Evolutionary conservation across 2,888 invertebrate species (phyloP).

Genomic region (Pseudolycoriella hygida): DNA sequence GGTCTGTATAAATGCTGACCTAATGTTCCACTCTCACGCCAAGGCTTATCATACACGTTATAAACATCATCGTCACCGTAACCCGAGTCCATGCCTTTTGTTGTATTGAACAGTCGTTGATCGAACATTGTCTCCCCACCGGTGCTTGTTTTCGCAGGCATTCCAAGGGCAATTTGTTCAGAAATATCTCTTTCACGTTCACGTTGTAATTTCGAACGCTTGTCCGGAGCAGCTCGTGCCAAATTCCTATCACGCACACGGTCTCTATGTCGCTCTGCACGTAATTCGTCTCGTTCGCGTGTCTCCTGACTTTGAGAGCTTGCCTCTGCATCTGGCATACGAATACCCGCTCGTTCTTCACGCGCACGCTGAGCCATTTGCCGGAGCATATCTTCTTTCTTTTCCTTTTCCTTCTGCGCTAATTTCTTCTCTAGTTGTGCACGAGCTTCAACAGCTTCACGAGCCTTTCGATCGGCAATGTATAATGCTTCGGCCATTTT

Average conservation of each 20-base stretch:
- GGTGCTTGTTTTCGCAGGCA: conserved; percentile 63
- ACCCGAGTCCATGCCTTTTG: conserved; percentile 76
- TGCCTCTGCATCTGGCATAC: conserved; percentile 26
- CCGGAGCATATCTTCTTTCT: conserved; percentile 87
- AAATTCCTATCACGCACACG: conserved; percentile 85
- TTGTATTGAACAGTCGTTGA: conserved; percentile 87
- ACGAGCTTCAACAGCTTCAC: conserved; percentile 93
- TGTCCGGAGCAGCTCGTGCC: conserved; percentile 86
- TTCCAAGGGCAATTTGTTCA: conserved; percentile 92
- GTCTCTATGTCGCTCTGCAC: conserved; percentile 81
- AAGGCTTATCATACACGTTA: conserved; percentile 95
- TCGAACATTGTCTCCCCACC: conserved; percentile 80
- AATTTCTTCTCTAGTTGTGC: conserved; percentile 90
- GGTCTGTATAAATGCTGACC: conserved; percentile 84
- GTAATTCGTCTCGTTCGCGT: conserved; percentile 68
- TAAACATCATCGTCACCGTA: conserved; percentile 96
- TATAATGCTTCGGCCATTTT: conserved; percentile 95
- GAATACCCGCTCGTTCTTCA: conserved; percentile 75
- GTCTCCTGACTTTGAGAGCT: conserved; percentile 33
- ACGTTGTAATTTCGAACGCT: conserved; percentile 70
- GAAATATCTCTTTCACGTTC: conserved; percentile 94
- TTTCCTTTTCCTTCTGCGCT: conserved; percentile 95
- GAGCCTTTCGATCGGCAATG: conserved; percentile 91
- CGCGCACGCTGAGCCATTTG: conserved; percentile 88
- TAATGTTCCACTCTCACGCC: conserved; percentile 77